Percentiles rank a stretch among this genome's conserved stretches.
These are phyloP conservation scores for Eupithecia inturbata DNA, from an alignment of 2,888 invertebrate species.

Conservation along the genomic window DNA sequence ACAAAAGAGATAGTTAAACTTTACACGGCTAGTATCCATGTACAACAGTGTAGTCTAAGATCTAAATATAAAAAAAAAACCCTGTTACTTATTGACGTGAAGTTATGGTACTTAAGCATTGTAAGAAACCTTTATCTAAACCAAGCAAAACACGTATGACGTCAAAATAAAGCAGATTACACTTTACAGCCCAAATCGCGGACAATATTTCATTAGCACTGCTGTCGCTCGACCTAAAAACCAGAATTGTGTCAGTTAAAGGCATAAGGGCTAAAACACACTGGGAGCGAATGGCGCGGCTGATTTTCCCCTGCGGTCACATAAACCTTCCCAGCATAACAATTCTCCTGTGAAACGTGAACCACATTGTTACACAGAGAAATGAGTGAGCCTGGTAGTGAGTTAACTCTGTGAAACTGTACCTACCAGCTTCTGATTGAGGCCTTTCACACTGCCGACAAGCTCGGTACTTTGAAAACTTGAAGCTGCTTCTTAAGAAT, in stretches of 20 bases:
- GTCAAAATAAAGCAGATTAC: slow-evolving; percentile 47
- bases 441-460: neutral
- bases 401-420: neutral
- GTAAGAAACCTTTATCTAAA: neutral
- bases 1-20: neutral
- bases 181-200: slow-evolving; percentile 64
- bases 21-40: neutral
- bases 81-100: neutral
- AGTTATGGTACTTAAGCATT: neutral
- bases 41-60: neutral
- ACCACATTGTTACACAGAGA: neutral
- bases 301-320: neutral
- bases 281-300: neutral
- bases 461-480: neutral
- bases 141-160: slow-evolving; percentile 30
- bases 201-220: slow-evolving; percentile 74
- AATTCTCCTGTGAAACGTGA: neutral
- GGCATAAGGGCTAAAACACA: slow-evolving; percentile 45
- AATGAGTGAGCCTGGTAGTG: neutral
- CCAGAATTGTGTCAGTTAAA: slow-evolving; percentile 58
- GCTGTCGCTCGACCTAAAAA: slow-evolving; percentile 72
- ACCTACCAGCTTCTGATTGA: neutral
- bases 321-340: neutral
- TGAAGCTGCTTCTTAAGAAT: neutral
- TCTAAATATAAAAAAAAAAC: no score